Conservation (phyloP, 1,140 invertebrate species). For the Cyrtorhinus lividipennis region DNA sequence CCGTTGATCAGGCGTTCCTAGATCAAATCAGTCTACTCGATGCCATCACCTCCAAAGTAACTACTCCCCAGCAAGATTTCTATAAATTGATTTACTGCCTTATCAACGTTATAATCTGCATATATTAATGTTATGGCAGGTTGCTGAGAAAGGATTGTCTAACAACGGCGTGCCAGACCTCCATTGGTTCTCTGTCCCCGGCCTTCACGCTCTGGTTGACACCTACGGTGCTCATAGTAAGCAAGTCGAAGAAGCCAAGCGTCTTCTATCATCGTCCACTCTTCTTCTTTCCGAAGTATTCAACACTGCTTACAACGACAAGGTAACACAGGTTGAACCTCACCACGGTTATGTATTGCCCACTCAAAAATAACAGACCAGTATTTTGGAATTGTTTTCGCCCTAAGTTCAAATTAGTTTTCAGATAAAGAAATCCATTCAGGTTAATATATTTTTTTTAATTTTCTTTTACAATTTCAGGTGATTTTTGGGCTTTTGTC, state of each 20-base stretch:
- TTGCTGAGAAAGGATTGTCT: slow-evolving; percentile 33
- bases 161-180: slow-evolving; percentile 44
- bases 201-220: slow-evolving; percentile 44
- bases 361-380: no score
- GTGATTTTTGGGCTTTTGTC: slow-evolving; percentile 43
- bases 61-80: slow-evolving; percentile 9
- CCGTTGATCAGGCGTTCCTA: slow-evolving; percentile 25
- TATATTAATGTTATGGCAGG: slow-evolving; percentile 29
- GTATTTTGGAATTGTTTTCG: no score
- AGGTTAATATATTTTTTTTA: no score
- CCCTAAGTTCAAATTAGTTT: no score
- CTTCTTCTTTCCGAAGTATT: slow-evolving; percentile 41
- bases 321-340: slow-evolving; percentile 39
- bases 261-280: slow-evolving; percentile 42
- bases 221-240: slow-evolving; percentile 49
- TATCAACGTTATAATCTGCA: no score
- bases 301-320: slow-evolving; percentile 45
- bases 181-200: slow-evolving; percentile 47
- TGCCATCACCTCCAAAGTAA: slow-evolving; percentile 20
- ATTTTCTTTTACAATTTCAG: no score
- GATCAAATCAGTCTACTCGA: slow-evolving; percentile 27
- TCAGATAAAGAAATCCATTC: no score
- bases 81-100: slow-evolving; percentile 15
- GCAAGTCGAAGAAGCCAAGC: slow-evolving; percentile 48
- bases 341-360: no score